Base-by-base conservation (phyloP, 2,113 vertebrate genomes). In the Amblyornis subalaris region DNA sequence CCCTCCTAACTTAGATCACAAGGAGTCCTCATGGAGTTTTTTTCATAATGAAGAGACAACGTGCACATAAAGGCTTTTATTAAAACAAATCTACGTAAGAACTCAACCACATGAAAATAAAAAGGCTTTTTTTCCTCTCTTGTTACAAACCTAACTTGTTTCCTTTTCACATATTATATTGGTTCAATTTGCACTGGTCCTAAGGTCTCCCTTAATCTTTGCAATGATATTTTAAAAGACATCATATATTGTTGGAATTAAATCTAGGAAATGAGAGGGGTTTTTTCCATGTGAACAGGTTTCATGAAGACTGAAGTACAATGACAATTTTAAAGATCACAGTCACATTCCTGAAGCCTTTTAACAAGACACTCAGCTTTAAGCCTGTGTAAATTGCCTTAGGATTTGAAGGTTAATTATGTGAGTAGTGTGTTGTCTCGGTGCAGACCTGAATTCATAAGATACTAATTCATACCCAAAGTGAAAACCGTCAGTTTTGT, bases 281-380 rank as follows among this genome's bases (percentile, higher is more conserved):
- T 67, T 94, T 95, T 62, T 95, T 72, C 73, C 40, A 61, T 45
- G 66, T 84, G 66, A 96, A 93, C 31, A 91, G 50, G 73, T 90
- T 94, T 81, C 70, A 42, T 42, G 62, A 84, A 87, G 89, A 89
- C 64, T 67, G 48, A 81, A 71, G 23, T 25, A 60, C 35, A 93
- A 47, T 21, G 29, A n/a, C 25, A 57, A n/a, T 94, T 95, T 86
- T 82, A 78, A 95, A 96, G 84, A 91, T 66, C 65, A 82, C 17
- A 76, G 26, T 24, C 35, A 33, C 44, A 75, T 93, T 89, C 40
- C 31, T 74, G 33, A 89, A 86, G 60, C 4, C 23, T 44, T 83
- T 88, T 23, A 18, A 54, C 72, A 74, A 73, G 33, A 48, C 0
- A 0, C 9, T 85, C 33, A 72, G 9, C 29, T 83, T 85, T 67